phyloP scores from a whole-genome alignment of 1,140 invertebrate genomes.

The Microplitis mediator region DNA sequence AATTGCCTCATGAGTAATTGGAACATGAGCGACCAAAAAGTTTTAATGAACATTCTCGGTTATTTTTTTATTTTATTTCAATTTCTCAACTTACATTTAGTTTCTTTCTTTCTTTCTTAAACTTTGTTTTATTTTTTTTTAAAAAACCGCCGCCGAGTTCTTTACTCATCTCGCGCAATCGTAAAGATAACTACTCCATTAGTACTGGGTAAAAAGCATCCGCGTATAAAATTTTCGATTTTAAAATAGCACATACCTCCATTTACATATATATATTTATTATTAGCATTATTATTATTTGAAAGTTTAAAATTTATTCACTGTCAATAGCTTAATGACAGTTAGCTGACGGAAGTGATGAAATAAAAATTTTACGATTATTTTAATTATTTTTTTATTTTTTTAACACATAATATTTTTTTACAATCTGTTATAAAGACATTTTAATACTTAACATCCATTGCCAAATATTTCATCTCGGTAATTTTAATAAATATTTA shows the following conservation, averaged over 20 bases:
- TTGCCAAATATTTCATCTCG: not conserved
- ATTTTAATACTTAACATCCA: not conserved
- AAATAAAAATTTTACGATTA: no score
- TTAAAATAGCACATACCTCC: conserved; percentile 12
- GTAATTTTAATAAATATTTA: no score
- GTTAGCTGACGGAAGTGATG: no score
- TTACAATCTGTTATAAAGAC: no score
- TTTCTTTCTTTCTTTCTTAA: conserved; percentile 6
- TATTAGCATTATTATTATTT: no score
- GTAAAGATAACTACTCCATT: conserved; percentile 35
- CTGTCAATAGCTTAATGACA: no score
- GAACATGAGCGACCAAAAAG: not conserved
- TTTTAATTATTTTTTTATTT: no score
- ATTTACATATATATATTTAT: not conserved
- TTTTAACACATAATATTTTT: no score
- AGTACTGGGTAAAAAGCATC: conserved; percentile 20
- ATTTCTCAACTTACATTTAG: not conserved
- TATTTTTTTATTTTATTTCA: not conserved
- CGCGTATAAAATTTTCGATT: conserved; percentile 14
- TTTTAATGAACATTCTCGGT: not conserved
- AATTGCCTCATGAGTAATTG: conserved; percentile 14
- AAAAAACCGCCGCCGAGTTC: not conserved
- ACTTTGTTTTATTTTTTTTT: no score
- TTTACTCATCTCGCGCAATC: conserved; percentile 18
- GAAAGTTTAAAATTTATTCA: no score